Evolutionary conservation across 2,113 vertebrate species (phyloP).

Genomic region (Oryzias celebensis): DNA sequence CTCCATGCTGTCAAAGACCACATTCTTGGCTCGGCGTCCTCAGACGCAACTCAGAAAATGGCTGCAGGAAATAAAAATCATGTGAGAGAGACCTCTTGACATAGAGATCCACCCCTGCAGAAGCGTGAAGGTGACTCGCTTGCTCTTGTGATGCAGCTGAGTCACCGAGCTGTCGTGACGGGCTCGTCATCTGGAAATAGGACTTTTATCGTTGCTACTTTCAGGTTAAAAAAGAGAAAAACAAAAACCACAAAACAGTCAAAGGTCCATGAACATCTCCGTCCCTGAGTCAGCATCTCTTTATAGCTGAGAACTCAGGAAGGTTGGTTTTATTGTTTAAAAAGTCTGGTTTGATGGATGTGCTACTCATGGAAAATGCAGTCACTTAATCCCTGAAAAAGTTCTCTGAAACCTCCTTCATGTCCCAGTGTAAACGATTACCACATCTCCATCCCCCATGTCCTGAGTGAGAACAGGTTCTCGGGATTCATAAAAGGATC

Average conservation of each 20-base stretch:
- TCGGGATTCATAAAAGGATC: conserved; percentile 5
- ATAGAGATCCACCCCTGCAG: too few species aligned
- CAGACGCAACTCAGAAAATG: conserved; percentile 6
- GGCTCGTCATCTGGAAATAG: neutral
- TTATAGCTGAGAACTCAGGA: too few species aligned
- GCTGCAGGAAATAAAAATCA: neutral
- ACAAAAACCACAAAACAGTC: too few species aligned
- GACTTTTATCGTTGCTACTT: too few species aligned
- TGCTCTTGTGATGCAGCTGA: neutral
- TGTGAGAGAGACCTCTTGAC: too few species aligned
- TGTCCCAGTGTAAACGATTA: neutral
- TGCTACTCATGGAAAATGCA: too few species aligned
- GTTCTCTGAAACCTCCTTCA: neutral
- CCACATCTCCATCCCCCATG: conserved; percentile 33
- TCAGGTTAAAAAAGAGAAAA: too few species aligned
- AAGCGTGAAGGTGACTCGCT: neutral
- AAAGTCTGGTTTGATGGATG: too few species aligned
- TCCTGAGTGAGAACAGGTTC: neutral
- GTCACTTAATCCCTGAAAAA: too few species aligned
- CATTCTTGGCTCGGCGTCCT: neutral
- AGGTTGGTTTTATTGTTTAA: too few species aligned
- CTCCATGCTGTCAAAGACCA: too few species aligned
- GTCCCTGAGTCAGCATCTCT: neutral
- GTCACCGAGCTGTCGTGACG: neutral
- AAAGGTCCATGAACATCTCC: neutral